A percentile compares a stretch with the other conserved stretches of the same genome.
Conservation (phyloP, 2,888 invertebrate genomes). For the Choristoneura rosaceana region DNA sequence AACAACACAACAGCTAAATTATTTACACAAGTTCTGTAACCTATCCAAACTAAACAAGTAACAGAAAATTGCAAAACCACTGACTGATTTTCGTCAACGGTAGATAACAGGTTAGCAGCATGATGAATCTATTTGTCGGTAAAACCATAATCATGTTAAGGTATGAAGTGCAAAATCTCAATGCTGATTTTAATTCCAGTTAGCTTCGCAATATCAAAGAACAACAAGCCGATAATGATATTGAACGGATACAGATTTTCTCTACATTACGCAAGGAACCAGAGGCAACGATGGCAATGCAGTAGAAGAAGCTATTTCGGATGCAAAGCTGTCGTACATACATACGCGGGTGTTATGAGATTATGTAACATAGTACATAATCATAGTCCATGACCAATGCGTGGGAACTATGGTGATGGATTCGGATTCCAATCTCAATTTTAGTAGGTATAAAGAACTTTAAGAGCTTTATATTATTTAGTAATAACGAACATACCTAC, state of each 20-base stretch:
- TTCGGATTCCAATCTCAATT: neutral
- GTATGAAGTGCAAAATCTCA: slow-evolving; percentile 14
- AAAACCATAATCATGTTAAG: too few species aligned
- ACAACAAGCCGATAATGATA: slow-evolving; percentile 59
- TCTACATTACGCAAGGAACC: slow-evolving; percentile 62
- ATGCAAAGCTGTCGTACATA: slow-evolving; percentile 67
- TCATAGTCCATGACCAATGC: slow-evolving; percentile 54
- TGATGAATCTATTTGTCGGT: too few species aligned
- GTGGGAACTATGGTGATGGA: too few species aligned
- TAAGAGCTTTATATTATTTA: neutral
- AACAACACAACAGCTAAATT: too few species aligned
- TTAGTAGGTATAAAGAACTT: neutral
- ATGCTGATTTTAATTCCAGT: slow-evolving; percentile 50
- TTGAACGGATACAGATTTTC: slow-evolving; percentile 66
- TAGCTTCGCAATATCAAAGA: slow-evolving; percentile 57
- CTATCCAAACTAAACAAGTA: too few species aligned
- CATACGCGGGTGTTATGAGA: slow-evolving; percentile 51
- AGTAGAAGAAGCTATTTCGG: slow-evolving; percentile 67
- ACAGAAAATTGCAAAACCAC: too few species aligned
- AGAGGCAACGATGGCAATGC: slow-evolving; percentile 68
- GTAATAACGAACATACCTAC: neutral
- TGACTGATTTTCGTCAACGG: too few species aligned
- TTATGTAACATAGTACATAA: slow-evolving; percentile 60
- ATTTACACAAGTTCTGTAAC: too few species aligned
- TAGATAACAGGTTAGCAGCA: too few species aligned